These are phyloP conservation scores for Incurvaria masculella DNA, from an alignment of 2,888 invertebrate species.

Conservation along the genomic window DNA sequence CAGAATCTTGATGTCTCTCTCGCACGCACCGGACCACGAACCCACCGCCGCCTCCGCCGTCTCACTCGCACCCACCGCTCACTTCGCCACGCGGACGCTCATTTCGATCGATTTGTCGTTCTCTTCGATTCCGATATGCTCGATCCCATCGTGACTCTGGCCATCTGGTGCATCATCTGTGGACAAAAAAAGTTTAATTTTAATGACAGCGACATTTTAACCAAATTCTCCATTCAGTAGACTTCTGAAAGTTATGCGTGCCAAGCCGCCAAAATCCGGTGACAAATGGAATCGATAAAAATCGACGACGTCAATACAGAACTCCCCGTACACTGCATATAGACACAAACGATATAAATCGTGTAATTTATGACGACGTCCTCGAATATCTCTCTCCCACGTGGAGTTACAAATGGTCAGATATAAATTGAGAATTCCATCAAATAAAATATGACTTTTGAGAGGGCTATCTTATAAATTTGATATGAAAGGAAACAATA, in stretches of 20 bases:
- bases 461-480: slow-evolving; percentile 28
- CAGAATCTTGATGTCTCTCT: slow-evolving; percentile 4
- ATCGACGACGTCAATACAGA: too few species aligned
- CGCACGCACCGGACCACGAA: slow-evolving; percentile 1
- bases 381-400: not conserved
- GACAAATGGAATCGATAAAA: too few species aligned
- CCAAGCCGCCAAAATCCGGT: slow-evolving; percentile 8
- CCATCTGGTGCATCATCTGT: slow-evolving; percentile 31
- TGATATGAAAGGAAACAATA: slow-evolving; percentile 46
- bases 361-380: not conserved
- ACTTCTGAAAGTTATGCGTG: slow-evolving; percentile 8
- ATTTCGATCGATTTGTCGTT: not conserved
- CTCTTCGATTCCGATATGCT: too few species aligned
- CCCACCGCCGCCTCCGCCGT: slow-evolving; percentile 6
- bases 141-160: not conserved
- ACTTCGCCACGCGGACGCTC: not conserved
- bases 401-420: not conserved
- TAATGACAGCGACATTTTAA: too few species aligned
- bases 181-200: slow-evolving; percentile 13
- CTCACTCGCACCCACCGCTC: not conserved
- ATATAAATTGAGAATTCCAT: not conserved
- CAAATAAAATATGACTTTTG: not conserved
- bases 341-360: not conserved
- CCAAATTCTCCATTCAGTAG: slow-evolving; percentile 10
- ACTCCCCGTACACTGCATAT: not conserved